These are phyloP conservation scores for Autographa pulchrina DNA, from an alignment of 2,888 invertebrate genomes.

Conservation along the genomic window DNA sequence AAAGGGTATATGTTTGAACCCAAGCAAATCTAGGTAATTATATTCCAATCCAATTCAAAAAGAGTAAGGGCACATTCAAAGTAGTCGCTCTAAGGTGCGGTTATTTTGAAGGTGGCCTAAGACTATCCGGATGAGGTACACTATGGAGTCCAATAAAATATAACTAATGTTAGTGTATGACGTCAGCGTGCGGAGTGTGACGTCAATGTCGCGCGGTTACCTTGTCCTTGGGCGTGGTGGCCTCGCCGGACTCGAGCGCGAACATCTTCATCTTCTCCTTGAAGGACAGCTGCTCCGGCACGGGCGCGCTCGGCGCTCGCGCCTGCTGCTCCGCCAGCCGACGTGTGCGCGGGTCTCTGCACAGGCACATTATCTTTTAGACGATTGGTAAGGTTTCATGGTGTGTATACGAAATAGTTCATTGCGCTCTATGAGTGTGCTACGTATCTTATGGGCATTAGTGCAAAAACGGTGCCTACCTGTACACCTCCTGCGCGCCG, in stretches of 20 bases:
- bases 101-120: conserved; percentile 43
- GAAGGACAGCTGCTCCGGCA: conserved; percentile 98
- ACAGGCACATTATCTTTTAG: background rate
- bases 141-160: conserved; percentile 42
- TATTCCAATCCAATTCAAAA: conserved; percentile 18
- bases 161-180: conserved; percentile 1
- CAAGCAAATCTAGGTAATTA: conserved; percentile 38
- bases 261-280: conserved; percentile 99
- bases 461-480: conserved; percentile 79
- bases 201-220: conserved; percentile 62
- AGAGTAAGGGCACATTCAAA: conserved; percentile 39
- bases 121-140: conserved; percentile 54
- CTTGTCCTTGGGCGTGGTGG: conserved; percentile 97
- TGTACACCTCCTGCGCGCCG: conserved; percentile 99
- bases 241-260: conserved; percentile 98
- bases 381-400: no score
- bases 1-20: conserved; percentile 42
- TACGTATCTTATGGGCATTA: background rate
- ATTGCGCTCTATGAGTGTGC: no score
- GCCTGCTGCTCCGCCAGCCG: conserved; percentile 95
- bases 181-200: background rate
- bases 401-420: no score
- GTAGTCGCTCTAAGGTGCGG: conserved; percentile 24
- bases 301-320: conserved; percentile 90
- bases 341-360: conserved; percentile 96